A percentile compares a stretch with the other conserved stretches of the same genome.
These are phyloP conservation scores for Drosophila equinoxialis DNA, from an alignment of 1,140 invertebrate species.

Conservation along the genomic window DNA sequence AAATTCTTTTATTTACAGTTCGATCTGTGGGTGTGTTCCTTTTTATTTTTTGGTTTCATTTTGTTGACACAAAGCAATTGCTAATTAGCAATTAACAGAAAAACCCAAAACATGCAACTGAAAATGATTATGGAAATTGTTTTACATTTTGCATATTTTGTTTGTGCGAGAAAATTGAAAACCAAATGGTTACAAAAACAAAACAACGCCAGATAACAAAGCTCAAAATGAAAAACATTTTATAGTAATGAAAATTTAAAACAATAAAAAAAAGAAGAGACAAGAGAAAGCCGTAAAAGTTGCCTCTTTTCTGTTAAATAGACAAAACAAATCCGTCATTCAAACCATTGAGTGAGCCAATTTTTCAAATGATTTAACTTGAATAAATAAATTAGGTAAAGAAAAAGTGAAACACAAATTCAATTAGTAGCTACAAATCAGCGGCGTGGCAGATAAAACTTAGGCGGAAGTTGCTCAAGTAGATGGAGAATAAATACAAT, in stretches of 20 bases:
- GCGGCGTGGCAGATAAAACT: constrained; percentile 38
- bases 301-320: constrained; percentile 10
- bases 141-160: constrained; percentile 11
- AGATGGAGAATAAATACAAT: constrained; percentile 28
- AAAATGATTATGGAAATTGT: constrained; percentile 36
- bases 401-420: constrained; percentile 46
- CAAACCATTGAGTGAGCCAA: constrained; percentile 39
- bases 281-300: not conserved
- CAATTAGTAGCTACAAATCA: constrained; percentile 67
- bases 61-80: constrained; percentile 39
- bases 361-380: constrained; percentile 56
- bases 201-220: not conserved
- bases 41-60: constrained; percentile 25
- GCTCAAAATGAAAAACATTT: not conserved
- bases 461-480: constrained; percentile 36
- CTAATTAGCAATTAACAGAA: constrained; percentile 47
- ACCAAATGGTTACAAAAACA: constrained; percentile 1
- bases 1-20: constrained; percentile 1
- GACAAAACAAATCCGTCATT: constrained; percentile 15
- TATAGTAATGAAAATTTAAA: constrained; percentile 13
- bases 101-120: constrained; percentile 3
- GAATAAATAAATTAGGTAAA: constrained; percentile 60
- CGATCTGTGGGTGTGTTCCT: not conserved
- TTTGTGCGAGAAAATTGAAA: not conserved
- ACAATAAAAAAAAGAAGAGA: not conserved